Evolutionary conservation across 1,140 invertebrate genomes (phyloP), one percentile per base, ranked within the genome.

Genomic region (Diachasmimorpha longicaudata): DNA sequence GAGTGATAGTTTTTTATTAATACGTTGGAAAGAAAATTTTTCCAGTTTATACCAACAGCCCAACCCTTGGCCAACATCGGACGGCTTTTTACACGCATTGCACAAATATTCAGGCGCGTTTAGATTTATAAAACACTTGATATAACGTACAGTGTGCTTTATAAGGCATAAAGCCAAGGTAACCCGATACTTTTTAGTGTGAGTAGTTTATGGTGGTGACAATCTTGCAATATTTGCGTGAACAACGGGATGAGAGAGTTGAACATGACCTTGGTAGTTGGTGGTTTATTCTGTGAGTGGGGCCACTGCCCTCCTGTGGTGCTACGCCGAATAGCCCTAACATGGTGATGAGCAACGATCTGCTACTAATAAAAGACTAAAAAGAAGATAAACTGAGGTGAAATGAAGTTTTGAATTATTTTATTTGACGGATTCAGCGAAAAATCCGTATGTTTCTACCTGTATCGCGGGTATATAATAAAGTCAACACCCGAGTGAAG

Each of bases 181-280:
- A 87, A 88, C 85, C 77, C 81, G 86, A 88, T 86, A 87, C 86
- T 85, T 86, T 86, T 81, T 80, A 77, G 76, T 72, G 71, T 70
- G 84, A 82, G 85, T 87, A 81, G 82, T 88, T 88, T 88, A 88
- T 88, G 85, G 58, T 81, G 84, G 85, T 86, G 86, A 87, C 85
- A 85, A 81, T 84, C 80, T 82, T 78, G 81, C 67, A 44, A 63
- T 63, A 63, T 63, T 63, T 63, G 58, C 58, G 58, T 23, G 19
- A 63, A 63, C 58, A 63, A 63, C 58, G 16, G 36, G 21, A 71
- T 14, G 39, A 31, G 44, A 19, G 19, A 48, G 39, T 3, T 71
- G 42, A 21, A 52, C 16, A 70, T 83, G 83, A 81, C 79, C 81
- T 82, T 82, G 81, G 70, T 8, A 21, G 11, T 72, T 78, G 72